Conservation (phyloP, 2,888 invertebrate genomes). For the Caenorhabditis wallacei region DNA sequence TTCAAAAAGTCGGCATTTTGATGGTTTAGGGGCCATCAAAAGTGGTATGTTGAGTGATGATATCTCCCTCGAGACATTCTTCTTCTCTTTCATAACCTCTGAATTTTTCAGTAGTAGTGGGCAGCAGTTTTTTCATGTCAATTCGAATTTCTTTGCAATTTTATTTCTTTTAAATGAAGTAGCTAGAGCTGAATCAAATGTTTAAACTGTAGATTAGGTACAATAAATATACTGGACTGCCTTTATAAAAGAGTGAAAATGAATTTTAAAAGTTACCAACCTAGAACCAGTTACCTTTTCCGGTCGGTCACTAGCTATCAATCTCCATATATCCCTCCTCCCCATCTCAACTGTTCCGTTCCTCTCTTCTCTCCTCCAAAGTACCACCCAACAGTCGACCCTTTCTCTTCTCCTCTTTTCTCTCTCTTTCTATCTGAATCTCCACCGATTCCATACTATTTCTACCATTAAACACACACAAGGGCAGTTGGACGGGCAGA, state of each 20-base stretch:
- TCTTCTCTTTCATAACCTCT: constrained; percentile 15
- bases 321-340: constrained; percentile 6
- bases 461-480: constrained; percentile 62
- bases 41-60: constrained; percentile 50
- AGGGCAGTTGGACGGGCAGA: constrained; percentile 38
- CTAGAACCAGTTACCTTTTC: not conserved
- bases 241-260: too few species aligned
- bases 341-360: not conserved
- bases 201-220: too few species aligned
- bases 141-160: not conserved
- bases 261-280: too few species aligned
- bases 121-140: not conserved
- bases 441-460: constrained; percentile 40
- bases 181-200: too few species aligned
- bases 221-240: too few species aligned
- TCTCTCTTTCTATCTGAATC: constrained; percentile 20
- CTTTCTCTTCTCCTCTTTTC: not conserved
- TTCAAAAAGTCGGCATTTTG: constrained; percentile 7
- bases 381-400: constrained; percentile 31
- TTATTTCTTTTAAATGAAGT: too few species aligned
- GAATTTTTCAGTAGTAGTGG: not conserved
- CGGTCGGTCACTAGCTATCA: not conserved
- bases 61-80: constrained; percentile 40
- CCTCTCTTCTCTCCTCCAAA: constrained; percentile 29
- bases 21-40: constrained; percentile 29